These are phyloP conservation scores for Schizaphis graminum DNA, from an alignment of 2,888 invertebrate genomes.

Conservation along the genomic window DNA sequence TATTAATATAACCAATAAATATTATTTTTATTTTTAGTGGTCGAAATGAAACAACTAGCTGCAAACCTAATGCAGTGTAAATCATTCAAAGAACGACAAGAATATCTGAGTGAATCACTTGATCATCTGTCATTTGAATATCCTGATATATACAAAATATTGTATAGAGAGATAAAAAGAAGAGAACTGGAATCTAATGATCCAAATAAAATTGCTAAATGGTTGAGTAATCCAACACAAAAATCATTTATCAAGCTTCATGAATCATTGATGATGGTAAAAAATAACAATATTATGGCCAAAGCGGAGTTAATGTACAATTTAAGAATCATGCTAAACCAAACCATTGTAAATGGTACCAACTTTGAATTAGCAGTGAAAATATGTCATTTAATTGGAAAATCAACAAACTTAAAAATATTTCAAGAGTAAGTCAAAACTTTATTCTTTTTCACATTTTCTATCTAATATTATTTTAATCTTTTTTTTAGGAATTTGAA, in stretches of 20 bases:
- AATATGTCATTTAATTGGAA: conserved; percentile 42
- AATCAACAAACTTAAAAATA: not conserved
- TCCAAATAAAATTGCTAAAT: conserved; percentile 42
- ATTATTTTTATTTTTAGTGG: conserved; percentile 41
- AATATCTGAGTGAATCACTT: not conserved
- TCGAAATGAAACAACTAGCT: conserved; percentile 9
- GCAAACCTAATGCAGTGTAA: not conserved
- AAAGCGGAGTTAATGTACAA: not conserved
- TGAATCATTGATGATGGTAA: conserved; percentile 42
- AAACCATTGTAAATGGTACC: not conserved
- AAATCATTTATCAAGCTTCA: conserved; percentile 31
- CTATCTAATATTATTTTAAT: not conserved
- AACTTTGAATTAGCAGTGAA: not conserved
- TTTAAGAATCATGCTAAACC: not conserved
- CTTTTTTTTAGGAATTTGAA: not conserved
- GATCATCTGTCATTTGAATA: conserved; percentile 15
- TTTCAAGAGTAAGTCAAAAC: conserved; percentile 23
- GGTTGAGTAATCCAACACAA: not conserved
- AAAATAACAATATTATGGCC: conserved; percentile 22
- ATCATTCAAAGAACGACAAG: not conserved
- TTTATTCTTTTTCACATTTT: not conserved
- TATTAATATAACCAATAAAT: not conserved
- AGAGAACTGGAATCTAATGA: conserved; percentile 46
- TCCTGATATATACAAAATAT: not conserved
- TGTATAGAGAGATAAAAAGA: conserved; percentile 40